Evolutionary conservation across 2,888 invertebrate species (phyloP), one percentile per base, ranked within the genome.

Genomic region (Apamea sordens): DNA sequence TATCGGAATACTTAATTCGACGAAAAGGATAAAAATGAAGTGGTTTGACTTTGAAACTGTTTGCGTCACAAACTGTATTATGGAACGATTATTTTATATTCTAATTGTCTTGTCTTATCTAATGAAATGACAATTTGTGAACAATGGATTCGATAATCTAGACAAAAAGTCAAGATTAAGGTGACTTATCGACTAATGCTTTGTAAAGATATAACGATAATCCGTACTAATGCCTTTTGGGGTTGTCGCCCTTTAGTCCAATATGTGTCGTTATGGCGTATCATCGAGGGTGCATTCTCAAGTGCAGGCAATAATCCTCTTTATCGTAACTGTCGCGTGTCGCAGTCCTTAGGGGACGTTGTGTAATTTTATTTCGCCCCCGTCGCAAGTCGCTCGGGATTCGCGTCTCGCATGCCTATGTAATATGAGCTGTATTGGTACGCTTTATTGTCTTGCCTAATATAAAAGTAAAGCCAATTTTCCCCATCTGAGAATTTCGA

Each of bases 221-320:
- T 95, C 95, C 94, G 87, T 87, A 90, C 90, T 94, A 94, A 95
- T 94, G 93, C 92, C 90, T 83, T 81, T 89, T 89, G 93, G 95
- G 95, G 94, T 93, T 92, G 92, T 91, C 94, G 92, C 93, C 94
- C 94, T 92, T 89, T 92, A 91, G 82, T 93, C 91, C 93, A 92
- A 94, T 94, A 94, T 94, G 85, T 89, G 90, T 88, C 89, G 89
- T 89, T 88, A 94, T 94, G 91, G 77, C 72, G 78, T 82, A 88
- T 82, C 86, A 74, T 82, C 41, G 88, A 82, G 96, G 96, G 96
- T 96, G 96, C 95, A 95, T 95, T 94, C 92, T 93, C 90, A 92
- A 95, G 95, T 94, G 94, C 93, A 94, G 91, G 92, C 94, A 95
- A 94, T 95, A 96, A 96, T 96, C 95, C 94, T 93, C 91, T 93